Base-by-base conservation (phyloP, 2,113 vertebrate species). In the Neodon shergylaensis region DNA sequence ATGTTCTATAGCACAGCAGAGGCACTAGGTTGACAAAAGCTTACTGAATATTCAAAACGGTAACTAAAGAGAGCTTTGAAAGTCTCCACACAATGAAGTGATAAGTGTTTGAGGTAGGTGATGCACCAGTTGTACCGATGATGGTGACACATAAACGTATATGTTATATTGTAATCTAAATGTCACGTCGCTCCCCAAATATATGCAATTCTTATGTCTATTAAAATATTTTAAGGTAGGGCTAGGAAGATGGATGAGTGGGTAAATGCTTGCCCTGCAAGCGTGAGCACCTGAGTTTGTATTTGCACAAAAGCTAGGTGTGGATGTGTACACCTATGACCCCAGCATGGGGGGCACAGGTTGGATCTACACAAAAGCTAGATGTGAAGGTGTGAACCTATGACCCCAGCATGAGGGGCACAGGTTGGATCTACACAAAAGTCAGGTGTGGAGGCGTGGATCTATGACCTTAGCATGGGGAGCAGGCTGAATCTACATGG, bases 361-460 rank as follows among this genome's bases (percentile, higher is more conserved):
- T 44, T 44, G 10, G 74, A 42, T 77, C 5, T 28, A 7, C 42
- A 47, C 39, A 47, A 42, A 47, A 42, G 10, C 74, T 28, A 47
- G 42, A 42, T 47, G 11, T 44, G 42, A 10, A 28, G 5, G 24
- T 28, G 12, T 77, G 12, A 42, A 77, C 3, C 74, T 47, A 28
- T 47, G 39, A 76, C 10, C 12, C 12, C 74, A 47, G 74, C 24
- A 47, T 26, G 49, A 13, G 42, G 12, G 72, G 52, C 14, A 12
- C 49, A 54, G n/a, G 4, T 0, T 28, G 1, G 24, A 65, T 65
- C 63, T 65, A 65, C 26, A 28, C 26, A 65, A 28, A 28, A 28
- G 1, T 0, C 4, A 65, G 26, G 26, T 12, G 63, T 49, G 49
- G 49, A 12, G 11, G 49, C 0, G 11, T 65, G 26, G 0, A 28